Percentiles rank a stretch among this genome's conserved stretches.
Conservation (phyloP, 2,113 vertebrate genomes). For the Chionomys nivalis region DNA sequence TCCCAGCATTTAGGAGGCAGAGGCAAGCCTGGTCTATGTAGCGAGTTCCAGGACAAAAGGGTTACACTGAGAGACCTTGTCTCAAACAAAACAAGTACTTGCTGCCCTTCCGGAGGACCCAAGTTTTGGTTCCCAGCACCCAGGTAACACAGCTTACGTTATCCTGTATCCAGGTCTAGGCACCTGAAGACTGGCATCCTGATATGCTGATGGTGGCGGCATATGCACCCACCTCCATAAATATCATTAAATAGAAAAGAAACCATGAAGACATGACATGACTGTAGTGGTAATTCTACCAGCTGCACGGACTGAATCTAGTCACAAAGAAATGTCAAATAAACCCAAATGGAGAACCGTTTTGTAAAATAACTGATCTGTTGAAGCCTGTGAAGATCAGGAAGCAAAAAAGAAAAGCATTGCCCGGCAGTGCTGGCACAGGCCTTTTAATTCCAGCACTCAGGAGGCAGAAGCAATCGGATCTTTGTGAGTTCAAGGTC, state of each 20-base stretch:
- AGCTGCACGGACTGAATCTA: constrained; percentile 2
- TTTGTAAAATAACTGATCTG: not conserved
- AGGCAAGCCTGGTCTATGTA: not conserved
- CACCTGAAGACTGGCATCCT: not conserved
- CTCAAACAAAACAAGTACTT: not conserved
- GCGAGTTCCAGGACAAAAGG: not conserved
- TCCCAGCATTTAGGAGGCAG: not conserved
- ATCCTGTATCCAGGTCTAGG: not conserved
- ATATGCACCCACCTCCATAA: too few species aligned
- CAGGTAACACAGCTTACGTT: not conserved
- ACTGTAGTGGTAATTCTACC: not conserved
- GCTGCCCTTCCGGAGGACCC: not conserved
- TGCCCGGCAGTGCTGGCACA: too few species aligned
- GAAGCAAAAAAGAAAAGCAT: constrained; percentile 21
- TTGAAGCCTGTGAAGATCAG: constrained; percentile 44
- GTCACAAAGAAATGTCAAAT: constrained; percentile 56
- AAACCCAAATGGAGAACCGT: constrained; percentile 44
- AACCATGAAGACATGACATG: not conserved
- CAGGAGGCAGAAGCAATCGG: too few species aligned
- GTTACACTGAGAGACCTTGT: not conserved
- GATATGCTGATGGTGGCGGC: too few species aligned
- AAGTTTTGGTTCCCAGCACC: not conserved
- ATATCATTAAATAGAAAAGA: not conserved
- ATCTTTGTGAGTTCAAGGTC: too few species aligned
- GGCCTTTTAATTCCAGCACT: too few species aligned